phyloP scores from a whole-genome alignment of 2,797 vertebrate species.

The Tokudaia tokunoshimensis region DNA sequence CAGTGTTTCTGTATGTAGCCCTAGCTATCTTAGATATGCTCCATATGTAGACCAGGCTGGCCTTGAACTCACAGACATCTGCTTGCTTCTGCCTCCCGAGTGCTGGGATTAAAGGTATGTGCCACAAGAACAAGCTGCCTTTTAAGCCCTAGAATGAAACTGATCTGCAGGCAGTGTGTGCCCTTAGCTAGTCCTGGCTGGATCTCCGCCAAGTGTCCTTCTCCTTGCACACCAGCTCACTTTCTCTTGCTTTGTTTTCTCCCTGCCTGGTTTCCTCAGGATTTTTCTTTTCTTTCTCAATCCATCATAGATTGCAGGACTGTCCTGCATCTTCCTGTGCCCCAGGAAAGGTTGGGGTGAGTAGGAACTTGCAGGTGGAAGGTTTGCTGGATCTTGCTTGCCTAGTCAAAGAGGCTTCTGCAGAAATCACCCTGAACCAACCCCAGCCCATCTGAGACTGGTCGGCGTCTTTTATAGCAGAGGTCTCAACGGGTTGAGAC shows the following conservation, averaged over 20 bases:
- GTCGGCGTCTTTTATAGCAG: neutral
- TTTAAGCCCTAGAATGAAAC: neutral
- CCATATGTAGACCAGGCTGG: neutral
- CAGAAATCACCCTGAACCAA: neutral
- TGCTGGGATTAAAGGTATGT: neutral
- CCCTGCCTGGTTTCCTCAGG: neutral
- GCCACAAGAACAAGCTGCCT: no score
- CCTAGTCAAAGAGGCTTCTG: neutral
- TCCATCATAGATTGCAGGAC: neutral
- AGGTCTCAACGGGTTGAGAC: accelerated
- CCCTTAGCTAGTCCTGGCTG: no score
- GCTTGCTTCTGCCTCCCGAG: neutral
- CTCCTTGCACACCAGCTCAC: neutral
- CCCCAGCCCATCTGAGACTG: neutral
- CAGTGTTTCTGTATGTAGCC: no score
- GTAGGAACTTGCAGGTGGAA: neutral
- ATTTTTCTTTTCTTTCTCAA: neutral
- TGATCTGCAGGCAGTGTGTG: neutral
- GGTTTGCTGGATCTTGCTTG: neutral
- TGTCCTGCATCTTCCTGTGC: neutral
- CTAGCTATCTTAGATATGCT: neutral
- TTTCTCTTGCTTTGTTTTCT: neutral
- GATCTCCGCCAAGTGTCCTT: neutral
- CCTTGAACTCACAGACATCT: neutral
- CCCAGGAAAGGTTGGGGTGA: neutral